Conservation (phyloP, 2,797 vertebrate species). For the Thalassophryne amazonica region DNA sequence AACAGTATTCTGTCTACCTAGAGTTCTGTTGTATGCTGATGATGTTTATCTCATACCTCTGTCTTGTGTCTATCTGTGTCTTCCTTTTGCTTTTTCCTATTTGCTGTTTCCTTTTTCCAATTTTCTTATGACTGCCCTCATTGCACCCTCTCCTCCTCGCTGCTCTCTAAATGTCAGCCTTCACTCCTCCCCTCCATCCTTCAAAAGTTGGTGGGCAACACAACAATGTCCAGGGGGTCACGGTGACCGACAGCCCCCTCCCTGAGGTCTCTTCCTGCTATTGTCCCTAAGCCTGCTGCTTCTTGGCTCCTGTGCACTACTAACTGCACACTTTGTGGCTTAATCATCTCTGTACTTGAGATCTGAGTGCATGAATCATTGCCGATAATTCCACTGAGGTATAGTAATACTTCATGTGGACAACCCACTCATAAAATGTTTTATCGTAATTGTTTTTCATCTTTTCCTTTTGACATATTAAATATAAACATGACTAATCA, state of each 20-base stretch:
- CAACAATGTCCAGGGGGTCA: slow-evolving; percentile 94
- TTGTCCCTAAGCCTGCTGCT: slow-evolving; percentile 78
- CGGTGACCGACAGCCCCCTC: slow-evolving; percentile 81
- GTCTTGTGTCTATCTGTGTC: no score
- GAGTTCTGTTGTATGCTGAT: no score
- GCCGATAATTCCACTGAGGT: slow-evolving; percentile 13
- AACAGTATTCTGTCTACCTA: no score
- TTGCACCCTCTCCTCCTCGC: slow-evolving; percentile 10
- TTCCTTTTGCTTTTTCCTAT: slow-evolving; percentile 56
- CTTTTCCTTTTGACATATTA: no score
- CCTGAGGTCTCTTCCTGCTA: slow-evolving; percentile 93
- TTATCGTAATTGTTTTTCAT: no score
- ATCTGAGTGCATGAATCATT: slow-evolving; percentile 25
- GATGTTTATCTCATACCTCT: no score
- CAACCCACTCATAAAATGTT: no score
- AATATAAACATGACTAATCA: background rate
- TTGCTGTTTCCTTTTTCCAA: slow-evolving; percentile 76
- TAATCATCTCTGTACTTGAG: slow-evolving; percentile 29
- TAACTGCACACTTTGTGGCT: slow-evolving; percentile 42
- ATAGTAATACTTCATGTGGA: slow-evolving; percentile 3
- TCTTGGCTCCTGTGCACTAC: slow-evolving; percentile 58
- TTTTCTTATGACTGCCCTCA: slow-evolving; percentile 21
- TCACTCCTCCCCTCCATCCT: slow-evolving; percentile 57
- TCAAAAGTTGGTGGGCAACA: slow-evolving; percentile 64
- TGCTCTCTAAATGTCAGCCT: slow-evolving; percentile 27